phyloP scores from a whole-genome alignment of 2,797 vertebrate genomes.

The Choloepus didactylus region DNA sequence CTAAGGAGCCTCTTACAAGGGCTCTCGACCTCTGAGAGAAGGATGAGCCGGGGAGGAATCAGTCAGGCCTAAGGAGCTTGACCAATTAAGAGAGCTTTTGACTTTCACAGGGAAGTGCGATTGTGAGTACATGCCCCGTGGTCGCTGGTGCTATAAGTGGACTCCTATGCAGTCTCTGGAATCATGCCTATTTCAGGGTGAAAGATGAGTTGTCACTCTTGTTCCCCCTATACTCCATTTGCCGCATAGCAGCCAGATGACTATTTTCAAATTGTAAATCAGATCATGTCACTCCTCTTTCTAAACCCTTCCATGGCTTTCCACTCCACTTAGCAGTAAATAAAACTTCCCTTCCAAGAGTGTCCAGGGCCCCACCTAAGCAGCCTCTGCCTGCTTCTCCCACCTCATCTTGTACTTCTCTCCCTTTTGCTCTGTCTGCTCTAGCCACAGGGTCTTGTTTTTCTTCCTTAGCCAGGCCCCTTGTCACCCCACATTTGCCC shows the following conservation, averaged over 20 bases:
- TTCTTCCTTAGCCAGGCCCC: neutral
- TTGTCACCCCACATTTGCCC: neutral
- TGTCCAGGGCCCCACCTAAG: neutral
- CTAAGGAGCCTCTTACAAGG: neutral
- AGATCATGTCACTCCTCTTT: conserved; percentile 42
- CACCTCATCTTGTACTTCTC: neutral
- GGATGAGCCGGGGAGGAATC: neutral
- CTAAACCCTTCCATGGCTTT: conserved; percentile 56
- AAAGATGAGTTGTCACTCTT: conserved; percentile 48
- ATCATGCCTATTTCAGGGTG: conserved; percentile 3
- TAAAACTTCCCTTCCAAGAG: conserved; percentile 19
- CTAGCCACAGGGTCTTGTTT: neutral
- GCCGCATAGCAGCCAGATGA: neutral
- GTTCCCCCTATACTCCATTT: neutral
- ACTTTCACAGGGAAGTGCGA: neutral
- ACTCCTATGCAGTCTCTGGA: neutral
- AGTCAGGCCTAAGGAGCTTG: neutral
- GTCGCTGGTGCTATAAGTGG: neutral
- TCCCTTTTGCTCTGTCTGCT: neutral
- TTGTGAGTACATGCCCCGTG: neutral
- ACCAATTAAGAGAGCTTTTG: neutral
- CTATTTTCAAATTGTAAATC: conserved; percentile 51
- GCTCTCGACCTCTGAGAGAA: neutral
- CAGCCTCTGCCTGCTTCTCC: conserved; percentile 16
- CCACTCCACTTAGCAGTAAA: conserved; percentile 35